Conservation (phyloP, 2,888 invertebrate genomes). For the Heliothis peltigera region DNA sequence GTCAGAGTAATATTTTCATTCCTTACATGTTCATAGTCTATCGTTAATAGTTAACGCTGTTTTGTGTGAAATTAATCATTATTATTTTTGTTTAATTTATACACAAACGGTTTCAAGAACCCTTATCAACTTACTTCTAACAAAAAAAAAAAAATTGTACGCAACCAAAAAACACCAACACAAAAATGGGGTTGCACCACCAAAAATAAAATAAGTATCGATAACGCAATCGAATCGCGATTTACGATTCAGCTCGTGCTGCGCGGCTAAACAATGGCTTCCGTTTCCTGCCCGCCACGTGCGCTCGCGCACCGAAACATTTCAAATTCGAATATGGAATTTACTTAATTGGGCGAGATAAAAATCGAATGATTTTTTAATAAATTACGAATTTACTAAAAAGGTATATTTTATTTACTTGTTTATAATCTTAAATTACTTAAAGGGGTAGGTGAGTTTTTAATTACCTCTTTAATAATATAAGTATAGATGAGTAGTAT, state of each 20-base stretch:
- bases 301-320: slow-evolving; percentile 65
- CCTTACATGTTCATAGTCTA: no score
- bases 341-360: slow-evolving; percentile 54
- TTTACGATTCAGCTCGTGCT: slow-evolving; percentile 77
- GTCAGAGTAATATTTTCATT: no score
- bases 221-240: slow-evolving; percentile 69
- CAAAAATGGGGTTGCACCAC: slow-evolving; percentile 47
- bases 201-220: slow-evolving; percentile 62
- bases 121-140: no score
- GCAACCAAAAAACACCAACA: slow-evolving; percentile 13
- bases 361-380: slow-evolving; percentile 43
- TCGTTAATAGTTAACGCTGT: no score
- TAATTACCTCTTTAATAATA: background rate
- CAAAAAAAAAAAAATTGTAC: slow-evolving; percentile 26
- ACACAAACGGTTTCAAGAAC: no score
- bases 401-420: slow-evolving; percentile 25
- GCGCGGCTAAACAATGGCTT: slow-evolving; percentile 79
- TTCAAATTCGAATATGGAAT: slow-evolving; percentile 54
- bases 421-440: slow-evolving; percentile 33
- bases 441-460: background rate
- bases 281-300: slow-evolving; percentile 85
- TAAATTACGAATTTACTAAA: slow-evolving; percentile 12
- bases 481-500: no score
- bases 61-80: no score
- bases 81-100: no score